These are phyloP conservation scores for Loris lydekkerianus DNA, from an alignment of 2,797 vertebrate species.

Conservation along the genomic window DNA sequence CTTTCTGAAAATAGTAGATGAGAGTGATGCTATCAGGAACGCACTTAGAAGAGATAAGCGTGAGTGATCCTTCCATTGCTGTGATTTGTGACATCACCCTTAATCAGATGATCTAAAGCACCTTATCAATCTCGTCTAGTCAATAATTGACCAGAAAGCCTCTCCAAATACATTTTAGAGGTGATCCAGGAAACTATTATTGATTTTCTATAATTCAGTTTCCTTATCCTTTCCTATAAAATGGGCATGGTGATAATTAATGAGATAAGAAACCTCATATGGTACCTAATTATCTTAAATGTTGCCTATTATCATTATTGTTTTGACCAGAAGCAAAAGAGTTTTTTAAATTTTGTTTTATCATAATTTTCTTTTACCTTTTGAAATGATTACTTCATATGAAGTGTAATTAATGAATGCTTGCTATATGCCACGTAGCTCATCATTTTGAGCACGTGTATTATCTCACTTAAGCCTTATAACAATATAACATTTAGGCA, in stretches of 20 bases:
- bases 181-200: background rate
- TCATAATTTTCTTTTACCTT: background rate
- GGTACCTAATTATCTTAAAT: background rate
- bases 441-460: background rate
- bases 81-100: background rate
- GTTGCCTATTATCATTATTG: background rate
- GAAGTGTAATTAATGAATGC: background rate
- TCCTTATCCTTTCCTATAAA: slow-evolving; percentile 7
- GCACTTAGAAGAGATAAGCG: slow-evolving; percentile 68
- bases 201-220: background rate
- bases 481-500: background rate
- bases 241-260: background rate
- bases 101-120: background rate
- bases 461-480: background rate
- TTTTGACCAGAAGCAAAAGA: background rate
- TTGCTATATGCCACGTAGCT: background rate
- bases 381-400: background rate
- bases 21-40: slow-evolving; percentile 57
- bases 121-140: background rate
- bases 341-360: background rate
- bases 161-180: background rate
- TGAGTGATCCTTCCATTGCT: background rate
- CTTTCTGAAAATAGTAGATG: slow-evolving; percentile 71
- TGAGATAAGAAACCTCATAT: background rate
- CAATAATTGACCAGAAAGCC: background rate